Evolutionary conservation across 2,888 invertebrate species (phyloP), one percentile per base, ranked within the genome.

Genomic region (Protodeltote pygarga): DNA sequence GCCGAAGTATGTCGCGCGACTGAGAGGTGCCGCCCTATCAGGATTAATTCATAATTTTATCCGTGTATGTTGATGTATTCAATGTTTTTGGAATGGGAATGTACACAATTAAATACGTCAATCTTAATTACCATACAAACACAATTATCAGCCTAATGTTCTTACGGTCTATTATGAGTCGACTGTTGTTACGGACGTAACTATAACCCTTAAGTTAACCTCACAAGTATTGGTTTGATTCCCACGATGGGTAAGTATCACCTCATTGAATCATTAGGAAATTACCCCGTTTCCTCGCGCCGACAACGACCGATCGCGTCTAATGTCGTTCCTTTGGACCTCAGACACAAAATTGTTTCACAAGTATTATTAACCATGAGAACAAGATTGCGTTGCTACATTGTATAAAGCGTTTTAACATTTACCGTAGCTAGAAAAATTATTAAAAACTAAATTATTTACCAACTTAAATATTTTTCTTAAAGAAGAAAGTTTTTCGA

Each of bases 41-140:
- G 81, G 81, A 85, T 86, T 89, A 88, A 90, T 90, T 90, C 91
- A 91, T 91, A 91, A 87, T 89, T 90, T 90, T 87, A 87, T 85
- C 85, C 85, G 78, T 81, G 75, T 75, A 77, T 65, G 75, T 80
- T 76, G 70, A 73, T 74, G 73, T 75, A 70, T 79, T 63, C 65
- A 65, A 67, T 73, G 71, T 69, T 71, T 73, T 75, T 71, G 67
- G 63, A 66, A 49, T 65, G 59, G 46, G 60, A 74, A 69, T 71
- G 72, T 71, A 64, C 63, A 71, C 71, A 74, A 77, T 76, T 77
- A 72, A 71, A 74, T 72, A 71, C 61, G 58, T 69, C 71, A 69
- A 66, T 72, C 68, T 68, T 65, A 62, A 75, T 77, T 76, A 68
- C 60, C 62, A 66, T 73, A 65, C 65, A 52, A 72, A 66, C 68